Percentiles rank a stretch among this genome's conserved stretches.
Conservation (phyloP, 2,888 invertebrate species). For the Chrysotoxum bicinctum region DNA sequence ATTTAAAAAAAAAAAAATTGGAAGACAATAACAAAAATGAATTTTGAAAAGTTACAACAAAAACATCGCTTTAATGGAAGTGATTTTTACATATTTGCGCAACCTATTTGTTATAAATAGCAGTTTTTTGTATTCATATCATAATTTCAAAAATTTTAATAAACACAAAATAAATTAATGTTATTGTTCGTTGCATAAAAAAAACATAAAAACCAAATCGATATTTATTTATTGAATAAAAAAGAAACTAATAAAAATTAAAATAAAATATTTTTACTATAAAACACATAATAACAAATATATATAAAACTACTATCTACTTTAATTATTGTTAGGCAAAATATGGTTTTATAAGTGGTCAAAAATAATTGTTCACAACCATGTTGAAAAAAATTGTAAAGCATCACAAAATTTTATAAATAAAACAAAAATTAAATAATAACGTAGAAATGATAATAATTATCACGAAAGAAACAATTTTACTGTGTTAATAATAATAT, state of each 20-base stretch:
- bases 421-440: not conserved
- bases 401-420: not conserved
- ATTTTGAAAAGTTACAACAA: conserved; percentile 35
- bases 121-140: conserved; percentile 57
- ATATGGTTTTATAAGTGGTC: not conserved
- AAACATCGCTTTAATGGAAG: conserved; percentile 60
- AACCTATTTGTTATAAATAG: conserved; percentile 29
- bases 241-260: conserved; percentile 5
- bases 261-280: not conserved
- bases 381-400: not conserved
- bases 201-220: not conserved
- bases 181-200: conserved; percentile 24
- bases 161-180: not conserved
- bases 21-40: conserved; percentile 49
- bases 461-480: conserved; percentile 54
- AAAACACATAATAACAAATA: not conserved
- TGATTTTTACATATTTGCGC: conserved; percentile 54
- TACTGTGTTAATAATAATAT: conserved; percentile 63
- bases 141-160: conserved; percentile 2
- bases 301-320: not conserved
- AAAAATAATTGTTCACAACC: not conserved
- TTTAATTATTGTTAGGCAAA: not conserved
- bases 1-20: conserved; percentile 18
- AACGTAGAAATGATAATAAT: conserved; percentile 20
- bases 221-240: conserved; percentile 9